Conservation (phyloP, 2,113 vertebrate genomes). For the Dicaeum eximium region DNA sequence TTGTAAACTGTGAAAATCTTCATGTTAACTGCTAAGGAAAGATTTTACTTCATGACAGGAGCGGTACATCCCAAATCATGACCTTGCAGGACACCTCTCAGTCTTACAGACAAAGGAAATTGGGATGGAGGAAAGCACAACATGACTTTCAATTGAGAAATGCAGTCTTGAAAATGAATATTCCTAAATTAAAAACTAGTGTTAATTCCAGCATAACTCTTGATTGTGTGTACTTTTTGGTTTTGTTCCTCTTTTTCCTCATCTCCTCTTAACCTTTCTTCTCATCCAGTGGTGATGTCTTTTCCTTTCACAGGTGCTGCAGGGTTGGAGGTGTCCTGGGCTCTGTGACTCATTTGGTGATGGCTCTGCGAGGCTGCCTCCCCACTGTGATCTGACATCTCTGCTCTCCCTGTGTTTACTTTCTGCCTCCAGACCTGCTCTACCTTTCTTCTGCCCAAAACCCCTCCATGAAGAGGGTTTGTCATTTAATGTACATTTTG, state of each 20-base stretch:
- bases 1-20: background rate
- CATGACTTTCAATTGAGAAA: background rate
- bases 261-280: background rate
- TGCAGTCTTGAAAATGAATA: background rate
- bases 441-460: background rate
- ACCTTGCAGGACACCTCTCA: background rate
- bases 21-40: background rate
- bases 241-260: background rate
- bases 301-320: background rate
- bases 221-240: background rate
- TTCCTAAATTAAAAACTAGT: background rate
- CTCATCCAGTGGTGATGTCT: background rate
- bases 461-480: background rate
- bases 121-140: background rate
- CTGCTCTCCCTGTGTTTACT: background rate
- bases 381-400: background rate
- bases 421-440: background rate
- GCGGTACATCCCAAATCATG: background rate
- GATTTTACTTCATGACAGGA: background rate
- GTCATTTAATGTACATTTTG: background rate
- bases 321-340: background rate
- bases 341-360: background rate
- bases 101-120: background rate
- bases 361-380: background rate
- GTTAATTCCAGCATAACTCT: background rate